Percentiles rank a stretch among this genome's conserved stretches.
These are phyloP conservation scores for Maccullochella peelii DNA, from an alignment of 2,113 vertebrate species.

Conservation along the genomic window DNA sequence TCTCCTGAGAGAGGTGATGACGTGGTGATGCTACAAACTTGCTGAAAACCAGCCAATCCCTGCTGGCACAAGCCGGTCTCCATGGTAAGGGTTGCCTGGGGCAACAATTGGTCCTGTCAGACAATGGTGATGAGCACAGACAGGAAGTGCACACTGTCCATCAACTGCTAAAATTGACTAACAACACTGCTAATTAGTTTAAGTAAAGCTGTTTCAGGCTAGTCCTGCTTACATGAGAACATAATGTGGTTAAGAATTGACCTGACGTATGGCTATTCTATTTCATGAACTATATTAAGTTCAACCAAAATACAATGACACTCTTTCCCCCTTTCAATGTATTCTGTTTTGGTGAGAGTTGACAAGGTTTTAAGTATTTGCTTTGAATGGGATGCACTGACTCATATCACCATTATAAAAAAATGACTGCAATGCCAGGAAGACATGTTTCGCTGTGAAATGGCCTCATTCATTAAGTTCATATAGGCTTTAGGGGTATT, in stretches of 20 bases:
- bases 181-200: not conserved
- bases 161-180: not conserved
- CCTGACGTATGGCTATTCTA: not conserved
- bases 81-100: constrained; percentile 67
- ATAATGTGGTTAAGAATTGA: not conserved
- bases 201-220: not conserved
- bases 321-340: not conserved
- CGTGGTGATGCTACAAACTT: constrained; percentile 27
- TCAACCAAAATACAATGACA: not conserved
- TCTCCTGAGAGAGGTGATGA: constrained; percentile 32
- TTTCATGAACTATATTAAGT: not conserved
- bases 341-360: not conserved
- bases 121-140: constrained; percentile 40
- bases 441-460: not conserved
- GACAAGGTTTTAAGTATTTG: not conserved
- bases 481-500: not conserved
- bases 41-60: constrained; percentile 45
- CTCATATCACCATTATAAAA: not conserved
- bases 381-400: not conserved
- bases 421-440: not conserved
- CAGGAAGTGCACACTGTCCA: constrained; percentile 13
- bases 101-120: constrained; percentile 60
- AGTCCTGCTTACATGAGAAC: not conserved
- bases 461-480: not conserved
- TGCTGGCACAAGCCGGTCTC: constrained; percentile 46